A percentile compares a stretch with the other conserved stretches of the same genome.
Evolutionary conservation across 1,140 invertebrate species (phyloP).

Genomic region (Adelges cooleyi): DNA sequence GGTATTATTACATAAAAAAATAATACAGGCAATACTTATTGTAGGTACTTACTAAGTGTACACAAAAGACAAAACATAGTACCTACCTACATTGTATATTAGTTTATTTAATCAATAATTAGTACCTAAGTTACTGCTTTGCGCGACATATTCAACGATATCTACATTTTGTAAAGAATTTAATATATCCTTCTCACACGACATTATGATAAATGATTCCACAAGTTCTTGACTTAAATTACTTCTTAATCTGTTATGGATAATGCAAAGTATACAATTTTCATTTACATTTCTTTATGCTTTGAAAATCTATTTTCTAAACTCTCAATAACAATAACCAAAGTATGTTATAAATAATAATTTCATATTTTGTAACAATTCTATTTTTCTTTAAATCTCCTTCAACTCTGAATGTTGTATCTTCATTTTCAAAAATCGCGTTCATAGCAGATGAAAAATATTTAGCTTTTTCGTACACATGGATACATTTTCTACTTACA

Average conservation of each 20-base stretch:
- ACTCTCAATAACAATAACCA: slow-evolving; percentile 3
- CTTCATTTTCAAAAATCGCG: not conserved
- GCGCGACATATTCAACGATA: not conserved
- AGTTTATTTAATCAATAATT: too few species aligned
- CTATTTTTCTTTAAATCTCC: not conserved
- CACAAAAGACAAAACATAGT: too few species aligned
- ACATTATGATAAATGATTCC: not conserved
- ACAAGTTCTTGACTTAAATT: not conserved
- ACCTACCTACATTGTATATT: too few species aligned
- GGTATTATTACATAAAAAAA: too few species aligned
- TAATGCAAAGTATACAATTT: not conserved
- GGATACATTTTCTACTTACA: not conserved
- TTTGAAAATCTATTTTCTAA: slow-evolving; percentile 8
- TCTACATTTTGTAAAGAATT: not conserved
- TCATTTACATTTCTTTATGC: slow-evolving; percentile 2
- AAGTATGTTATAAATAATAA: not conserved
- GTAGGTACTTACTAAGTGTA: too few species aligned
- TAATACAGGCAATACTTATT: too few species aligned
- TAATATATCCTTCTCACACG: not conserved
- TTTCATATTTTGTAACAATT: slow-evolving; percentile 1
- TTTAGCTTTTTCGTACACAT: not conserved
- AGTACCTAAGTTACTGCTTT: not conserved
- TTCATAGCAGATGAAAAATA: slow-evolving; percentile 6
- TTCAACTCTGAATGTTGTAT: slow-evolving; percentile 1
- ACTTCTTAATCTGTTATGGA: not conserved